Evolutionary conservation across 2,888 invertebrate genomes (phyloP).

Genomic region (Lacanobia wlatinum): DNA sequence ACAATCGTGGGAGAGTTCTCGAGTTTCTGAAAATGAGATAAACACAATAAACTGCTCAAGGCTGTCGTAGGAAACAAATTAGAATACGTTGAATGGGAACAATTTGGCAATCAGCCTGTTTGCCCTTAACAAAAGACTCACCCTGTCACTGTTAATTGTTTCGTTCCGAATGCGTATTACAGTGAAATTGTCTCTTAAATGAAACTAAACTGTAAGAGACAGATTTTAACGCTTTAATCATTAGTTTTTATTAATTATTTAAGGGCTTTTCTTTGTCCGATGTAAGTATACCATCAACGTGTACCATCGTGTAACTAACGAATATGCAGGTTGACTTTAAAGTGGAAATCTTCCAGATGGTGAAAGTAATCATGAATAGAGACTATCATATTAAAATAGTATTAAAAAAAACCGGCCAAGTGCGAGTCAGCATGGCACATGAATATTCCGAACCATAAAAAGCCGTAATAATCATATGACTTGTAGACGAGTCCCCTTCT

Average conservation of each 20-base stretch:
- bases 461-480: no score
- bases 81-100: background rate
- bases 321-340: background rate
- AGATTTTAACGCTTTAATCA: background rate
- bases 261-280: background rate
- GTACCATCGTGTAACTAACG: background rate
- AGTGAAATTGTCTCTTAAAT: background rate
- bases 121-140: background rate
- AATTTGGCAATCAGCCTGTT: conserved; percentile 9
- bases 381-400: no score
- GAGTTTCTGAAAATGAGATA: background rate
- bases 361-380: no score
- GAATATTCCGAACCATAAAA: no score
- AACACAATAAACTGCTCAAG: conserved; percentile 5
- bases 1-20: background rate
- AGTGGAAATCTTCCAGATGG: background rate
- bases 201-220: background rate
- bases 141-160: conserved; percentile 9
- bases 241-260: conserved; percentile 7
- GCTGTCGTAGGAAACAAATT: conserved; percentile 8
- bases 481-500: no score
- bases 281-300: background rate
- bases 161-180: background rate
- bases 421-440: no score
- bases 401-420: no score